phyloP scores from a whole-genome alignment of 2,797 vertebrate genomes.

The Vultur gryphus region DNA sequence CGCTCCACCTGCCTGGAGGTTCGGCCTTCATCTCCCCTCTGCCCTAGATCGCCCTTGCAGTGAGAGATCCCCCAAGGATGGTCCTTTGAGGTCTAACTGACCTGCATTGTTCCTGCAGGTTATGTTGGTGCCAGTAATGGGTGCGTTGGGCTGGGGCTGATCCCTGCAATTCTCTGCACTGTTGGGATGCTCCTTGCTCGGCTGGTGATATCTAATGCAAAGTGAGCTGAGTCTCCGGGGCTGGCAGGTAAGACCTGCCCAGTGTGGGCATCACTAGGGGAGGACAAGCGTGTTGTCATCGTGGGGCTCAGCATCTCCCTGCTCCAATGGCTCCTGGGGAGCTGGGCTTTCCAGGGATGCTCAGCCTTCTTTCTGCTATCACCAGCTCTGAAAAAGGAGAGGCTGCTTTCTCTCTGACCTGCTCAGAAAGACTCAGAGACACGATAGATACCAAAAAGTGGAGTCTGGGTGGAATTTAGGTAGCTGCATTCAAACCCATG shows the following conservation, averaged over 20 bases:
- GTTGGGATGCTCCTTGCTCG: background rate
- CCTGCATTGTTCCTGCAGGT: background rate
- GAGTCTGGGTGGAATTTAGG: background rate
- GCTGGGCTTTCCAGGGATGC: background rate
- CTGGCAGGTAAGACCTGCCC: background rate
- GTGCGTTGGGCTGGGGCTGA: accelerated
- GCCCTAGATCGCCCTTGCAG: background rate
- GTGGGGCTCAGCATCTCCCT: background rate
- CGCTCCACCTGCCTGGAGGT: background rate
- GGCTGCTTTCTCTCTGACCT: background rate
- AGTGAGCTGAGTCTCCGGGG: background rate
- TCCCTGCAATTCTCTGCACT: background rate
- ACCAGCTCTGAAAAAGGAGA: background rate
- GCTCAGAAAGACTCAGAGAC: background rate
- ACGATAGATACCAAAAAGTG: background rate
- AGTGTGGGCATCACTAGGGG: background rate
- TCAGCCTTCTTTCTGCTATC: background rate
- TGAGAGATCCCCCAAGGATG: background rate
- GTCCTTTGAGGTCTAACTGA: background rate
- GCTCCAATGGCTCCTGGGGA: background rate
- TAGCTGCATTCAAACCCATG: background rate
- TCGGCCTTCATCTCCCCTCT: background rate
- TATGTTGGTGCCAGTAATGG: background rate
- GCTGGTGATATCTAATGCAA: background rate
- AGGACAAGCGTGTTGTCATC: background rate